Evolutionary conservation across 2,113 vertebrate species (phyloP).

Genomic region (Semnornis frantzii): DNA sequence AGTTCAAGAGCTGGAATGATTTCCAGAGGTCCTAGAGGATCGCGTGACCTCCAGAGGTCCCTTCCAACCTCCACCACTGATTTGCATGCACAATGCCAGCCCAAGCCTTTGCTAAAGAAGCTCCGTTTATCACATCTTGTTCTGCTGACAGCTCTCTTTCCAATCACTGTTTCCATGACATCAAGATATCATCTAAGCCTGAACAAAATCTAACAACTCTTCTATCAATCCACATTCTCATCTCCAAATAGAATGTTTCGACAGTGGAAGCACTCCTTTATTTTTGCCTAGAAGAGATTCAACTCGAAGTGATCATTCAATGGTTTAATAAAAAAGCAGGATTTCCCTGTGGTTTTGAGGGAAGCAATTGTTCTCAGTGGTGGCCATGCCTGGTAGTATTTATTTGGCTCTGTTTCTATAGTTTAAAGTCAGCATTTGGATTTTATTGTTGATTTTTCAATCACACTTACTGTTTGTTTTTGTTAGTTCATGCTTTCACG

Average conservation of each 20-base stretch:
- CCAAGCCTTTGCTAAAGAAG: not conserved
- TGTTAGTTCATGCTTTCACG: not conserved
- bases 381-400: not conserved
- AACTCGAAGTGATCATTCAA: not conserved
- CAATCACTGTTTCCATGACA: not conserved
- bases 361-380: not conserved
- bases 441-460: constrained; percentile 24
- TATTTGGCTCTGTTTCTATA: constrained; percentile 1
- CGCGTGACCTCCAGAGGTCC: not conserved
- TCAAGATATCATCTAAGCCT: not conserved
- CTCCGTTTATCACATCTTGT: not conserved
- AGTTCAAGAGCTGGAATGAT: not conserved
- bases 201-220: not conserved
- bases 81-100: fast-evolving
- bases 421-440: not conserved
- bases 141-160: not conserved
- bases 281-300: not conserved
- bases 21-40: no score
- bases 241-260: not conserved
- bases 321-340: not conserved
- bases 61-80: not conserved
- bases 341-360: constrained; percentile 4
- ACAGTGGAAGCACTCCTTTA: not conserved
- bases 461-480: not conserved
- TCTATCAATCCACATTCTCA: not conserved